Conservation (phyloP, 2,797 vertebrate species). For the Chelmon rostratus region DNA sequence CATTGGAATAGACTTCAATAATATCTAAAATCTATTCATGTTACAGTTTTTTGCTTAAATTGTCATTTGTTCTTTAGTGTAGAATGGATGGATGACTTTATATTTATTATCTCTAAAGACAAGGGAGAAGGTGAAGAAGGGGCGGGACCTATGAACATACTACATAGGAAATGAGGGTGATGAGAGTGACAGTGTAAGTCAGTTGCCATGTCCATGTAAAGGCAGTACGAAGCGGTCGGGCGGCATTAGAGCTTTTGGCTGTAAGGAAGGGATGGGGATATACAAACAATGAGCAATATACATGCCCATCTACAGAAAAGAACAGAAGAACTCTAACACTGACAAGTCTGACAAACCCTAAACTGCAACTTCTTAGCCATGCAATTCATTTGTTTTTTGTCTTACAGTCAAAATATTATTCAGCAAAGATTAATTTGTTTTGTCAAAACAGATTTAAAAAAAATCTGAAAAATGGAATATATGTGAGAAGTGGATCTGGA, state of each 20-base stretch:
- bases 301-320: conserved; percentile 97
- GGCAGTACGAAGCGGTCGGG: conserved; percentile 99
- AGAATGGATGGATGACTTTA: conserved; percentile 94
- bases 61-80: conserved; percentile 85
- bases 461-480: conserved; percentile 76
- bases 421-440: conserved; percentile 64
- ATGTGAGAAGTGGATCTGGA: conserved; percentile 85
- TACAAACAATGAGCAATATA: conserved; percentile 99
- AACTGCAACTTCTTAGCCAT: conserved; percentile 99
- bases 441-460: conserved; percentile 66
- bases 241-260: conserved; percentile 99
- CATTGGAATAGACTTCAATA: conserved; percentile 86
- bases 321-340: conserved; percentile 99
- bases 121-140: conserved; percentile 83
- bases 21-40: conserved; percentile 90
- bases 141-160: conserved; percentile 93
- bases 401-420: conserved; percentile 81
- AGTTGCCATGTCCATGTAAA: conserved; percentile 99
- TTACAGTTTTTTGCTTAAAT: conserved; percentile 87
- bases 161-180: conserved; percentile 98
- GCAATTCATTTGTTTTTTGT: conserved; percentile 87
- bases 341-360: conserved; percentile 99
- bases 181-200: conserved; percentile 95
- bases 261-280: conserved; percentile 99
- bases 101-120: conserved; percentile 93